These are phyloP conservation scores for Cynopterus brachyotis DNA, from an alignment of 2,113 vertebrate genomes.

Conservation along the genomic window DNA sequence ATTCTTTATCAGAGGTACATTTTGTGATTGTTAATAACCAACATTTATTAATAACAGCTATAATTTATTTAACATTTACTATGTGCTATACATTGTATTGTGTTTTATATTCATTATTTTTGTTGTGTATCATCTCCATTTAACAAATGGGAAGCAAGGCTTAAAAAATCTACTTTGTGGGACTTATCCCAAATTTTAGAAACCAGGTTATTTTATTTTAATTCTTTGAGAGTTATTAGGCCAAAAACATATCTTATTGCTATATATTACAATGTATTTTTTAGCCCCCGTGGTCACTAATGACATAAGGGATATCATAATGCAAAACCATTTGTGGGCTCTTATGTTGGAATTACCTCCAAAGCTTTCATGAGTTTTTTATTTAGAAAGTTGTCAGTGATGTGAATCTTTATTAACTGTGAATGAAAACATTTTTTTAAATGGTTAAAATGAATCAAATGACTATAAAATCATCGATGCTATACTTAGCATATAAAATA, in stretches of 20 bases:
- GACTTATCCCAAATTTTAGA: not conserved
- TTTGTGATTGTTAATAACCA: not conserved
- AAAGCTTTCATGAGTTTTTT: not conserved
- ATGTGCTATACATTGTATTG: not conserved
- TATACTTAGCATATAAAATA: not conserved
- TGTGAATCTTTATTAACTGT: not conserved
- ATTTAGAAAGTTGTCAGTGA: not conserved
- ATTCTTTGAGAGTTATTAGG: not conserved
- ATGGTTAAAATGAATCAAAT: not conserved
- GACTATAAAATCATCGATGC: not conserved
- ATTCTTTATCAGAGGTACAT: not conserved
- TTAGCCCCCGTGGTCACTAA: not conserved
- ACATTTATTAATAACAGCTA: not conserved
- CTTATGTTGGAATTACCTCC: not conserved
- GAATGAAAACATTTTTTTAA: not conserved
- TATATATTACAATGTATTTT: not conserved
- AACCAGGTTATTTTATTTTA: not conserved
- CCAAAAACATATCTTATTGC: not conserved
- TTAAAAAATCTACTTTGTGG: not conserved
- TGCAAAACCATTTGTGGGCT: not conserved
- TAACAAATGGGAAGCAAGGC: not conserved
- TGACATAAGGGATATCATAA: not conserved
- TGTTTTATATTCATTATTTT: conserved; percentile 4
- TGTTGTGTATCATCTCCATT: not conserved
- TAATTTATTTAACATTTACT: not conserved